A percentile compares a stretch with the other conserved stretches of the same genome.
phyloP scores from a whole-genome alignment of 2,797 vertebrate genomes.

The Argyrosomus regius region DNA sequence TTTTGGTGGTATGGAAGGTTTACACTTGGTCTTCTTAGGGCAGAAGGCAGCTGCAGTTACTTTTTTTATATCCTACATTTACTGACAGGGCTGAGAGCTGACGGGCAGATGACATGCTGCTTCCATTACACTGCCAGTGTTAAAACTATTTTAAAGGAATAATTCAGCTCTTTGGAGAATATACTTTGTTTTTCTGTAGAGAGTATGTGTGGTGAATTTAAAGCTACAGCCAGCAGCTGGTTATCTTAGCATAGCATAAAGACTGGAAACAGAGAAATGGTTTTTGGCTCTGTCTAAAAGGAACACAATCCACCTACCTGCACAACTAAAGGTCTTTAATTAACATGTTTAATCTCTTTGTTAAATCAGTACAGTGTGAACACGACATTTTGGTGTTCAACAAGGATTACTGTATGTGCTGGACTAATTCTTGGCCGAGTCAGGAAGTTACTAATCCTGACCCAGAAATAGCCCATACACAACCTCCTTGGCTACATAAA shows the following conservation, averaged over 20 bases:
- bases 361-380: background rate
- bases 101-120: background rate
- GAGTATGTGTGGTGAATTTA: background rate
- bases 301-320: background rate
- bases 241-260: no score
- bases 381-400: background rate
- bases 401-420: background rate
- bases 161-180: background rate
- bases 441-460: no score
- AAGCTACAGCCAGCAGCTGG: background rate
- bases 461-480: no score
- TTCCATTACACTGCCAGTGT: background rate
- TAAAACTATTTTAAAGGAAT: background rate
- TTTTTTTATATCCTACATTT: background rate
- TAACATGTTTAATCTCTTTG: background rate
- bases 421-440: no score
- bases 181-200: background rate
- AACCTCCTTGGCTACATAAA: no score
- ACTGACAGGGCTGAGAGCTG: no score
- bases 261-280: no score
- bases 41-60: background rate
- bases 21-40: background rate
- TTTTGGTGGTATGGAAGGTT: background rate
- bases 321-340: background rate
- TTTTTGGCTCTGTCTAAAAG: no score